Percentiles rank a stretch among this genome's conserved stretches.
Conservation (phyloP, 2,888 invertebrate genomes). For the Herminia tarsipennalis region DNA sequence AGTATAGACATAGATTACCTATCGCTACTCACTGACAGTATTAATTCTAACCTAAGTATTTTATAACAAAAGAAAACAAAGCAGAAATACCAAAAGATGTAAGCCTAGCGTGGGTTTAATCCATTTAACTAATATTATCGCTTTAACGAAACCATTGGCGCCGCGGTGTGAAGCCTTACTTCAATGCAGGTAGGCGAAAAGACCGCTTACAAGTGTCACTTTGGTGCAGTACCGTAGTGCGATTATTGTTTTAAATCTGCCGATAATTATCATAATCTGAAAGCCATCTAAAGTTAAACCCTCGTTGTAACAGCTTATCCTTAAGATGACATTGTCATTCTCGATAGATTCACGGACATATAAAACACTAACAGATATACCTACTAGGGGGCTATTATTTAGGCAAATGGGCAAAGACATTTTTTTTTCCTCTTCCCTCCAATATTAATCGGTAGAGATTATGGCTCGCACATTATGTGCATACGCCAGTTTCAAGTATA, state of each 20-base stretch:
- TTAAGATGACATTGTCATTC: slow-evolving; percentile 11
- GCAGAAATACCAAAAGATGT: background rate
- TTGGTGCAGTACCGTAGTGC: slow-evolving; percentile 20
- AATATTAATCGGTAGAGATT: too few species aligned
- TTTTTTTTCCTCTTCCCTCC: too few species aligned
- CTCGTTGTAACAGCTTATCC: slow-evolving; percentile 14
- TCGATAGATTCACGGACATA: background rate
- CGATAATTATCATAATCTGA: slow-evolving; percentile 51
- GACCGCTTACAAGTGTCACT: slow-evolving; percentile 66
- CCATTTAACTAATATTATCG: slow-evolving; percentile 75
- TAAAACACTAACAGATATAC: background rate
- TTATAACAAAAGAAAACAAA: background rate
- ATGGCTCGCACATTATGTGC: too few species aligned
- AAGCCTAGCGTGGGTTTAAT: slow-evolving; percentile 63
- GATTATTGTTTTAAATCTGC: slow-evolving; percentile 41
- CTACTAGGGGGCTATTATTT: slow-evolving; percentile 9
- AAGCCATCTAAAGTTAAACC: slow-evolving; percentile 42
- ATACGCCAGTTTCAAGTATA: too few species aligned
- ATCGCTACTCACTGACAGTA: too few species aligned
- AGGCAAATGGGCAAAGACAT: too few species aligned
- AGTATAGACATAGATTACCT: too few species aligned
- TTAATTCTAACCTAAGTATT: background rate
- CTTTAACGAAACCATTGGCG: slow-evolving; percentile 55
- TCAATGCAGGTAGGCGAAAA: slow-evolving; percentile 44
- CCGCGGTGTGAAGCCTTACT: slow-evolving; percentile 62